A percentile compares a stretch with the other conserved stretches of the same genome.
These are phyloP conservation scores for Lysandra bellargus DNA, from an alignment of 2,888 invertebrate genomes.

Conservation along the genomic window DNA sequence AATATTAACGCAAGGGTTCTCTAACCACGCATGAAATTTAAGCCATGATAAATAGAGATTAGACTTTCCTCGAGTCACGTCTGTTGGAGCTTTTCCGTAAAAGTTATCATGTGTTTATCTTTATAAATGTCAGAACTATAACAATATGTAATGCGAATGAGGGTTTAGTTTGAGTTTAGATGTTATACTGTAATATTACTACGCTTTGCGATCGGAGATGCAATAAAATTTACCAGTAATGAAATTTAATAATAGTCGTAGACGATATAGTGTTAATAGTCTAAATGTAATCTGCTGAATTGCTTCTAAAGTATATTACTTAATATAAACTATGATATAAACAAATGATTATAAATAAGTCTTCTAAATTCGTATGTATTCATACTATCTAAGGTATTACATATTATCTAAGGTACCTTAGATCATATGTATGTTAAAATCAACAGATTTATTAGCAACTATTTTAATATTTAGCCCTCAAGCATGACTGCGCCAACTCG, in stretches of 20 bases:
- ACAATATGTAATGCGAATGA: no score
- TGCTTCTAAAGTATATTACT: neutral
- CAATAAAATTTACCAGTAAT: neutral
- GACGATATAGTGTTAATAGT: no score
- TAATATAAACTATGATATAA: neutral
- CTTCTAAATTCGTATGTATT: no score
- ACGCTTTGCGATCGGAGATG: neutral
- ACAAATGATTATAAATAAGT: no score
- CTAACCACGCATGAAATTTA: slow-evolving; percentile 5
- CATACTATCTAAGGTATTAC: no score
- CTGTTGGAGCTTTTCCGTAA: neutral
- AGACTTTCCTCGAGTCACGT: neutral
- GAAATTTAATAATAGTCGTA: neutral
- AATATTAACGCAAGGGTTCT: neutral
- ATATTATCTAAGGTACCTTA: no score
- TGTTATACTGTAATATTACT: no score
- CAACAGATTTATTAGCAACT: no score
- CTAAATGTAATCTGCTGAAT: neutral
- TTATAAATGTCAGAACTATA: no score
- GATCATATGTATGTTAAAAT: no score
- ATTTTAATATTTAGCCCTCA: neutral
- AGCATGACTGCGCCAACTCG: neutral
- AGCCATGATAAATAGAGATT: neutral
- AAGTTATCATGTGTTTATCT: no score
- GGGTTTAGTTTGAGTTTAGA: no score